Evolutionary conservation across 2,797 vertebrate species (phyloP), one percentile per base, ranked within the genome.

Genomic region (Platyrinchus mystaceus): DNA sequence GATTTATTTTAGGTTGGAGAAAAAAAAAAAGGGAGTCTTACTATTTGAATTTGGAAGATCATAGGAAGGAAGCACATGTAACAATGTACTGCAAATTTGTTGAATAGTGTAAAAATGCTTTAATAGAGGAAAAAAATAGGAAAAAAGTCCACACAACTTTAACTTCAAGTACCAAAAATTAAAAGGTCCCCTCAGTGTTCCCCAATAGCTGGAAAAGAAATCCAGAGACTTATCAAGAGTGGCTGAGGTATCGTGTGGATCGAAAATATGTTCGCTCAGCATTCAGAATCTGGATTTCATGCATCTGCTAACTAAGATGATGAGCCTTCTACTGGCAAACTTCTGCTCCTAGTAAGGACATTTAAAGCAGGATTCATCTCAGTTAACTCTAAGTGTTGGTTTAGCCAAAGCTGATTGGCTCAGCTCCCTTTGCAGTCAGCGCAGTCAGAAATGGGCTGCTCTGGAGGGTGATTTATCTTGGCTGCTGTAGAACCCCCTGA

Each of bases 81-180:
- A 32, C 9, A 24, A 20, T 26, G 12, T 3, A 15, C 7, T 37
- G 14, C 27, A 83, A 22, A n/a, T 53, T 32, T 70, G 12, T 41
- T 73, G 6, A 73, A 62, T 0, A 1, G 7, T 27, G 32, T 36
- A 58, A 80, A 17, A 30, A 5, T 13, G 10, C 5, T 39, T 69
- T 67, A 67, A 47, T 10, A 59, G 14, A 77, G 10, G 1, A 41
- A 60, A 49, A 85, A 22, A 2, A 20, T 50, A 39, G 5, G 1
- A 7, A 69, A 66, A 62, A 58, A 30, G 1, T 0, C 16, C 3
- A 5, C 12, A 36, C 4, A 37, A 60, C 2, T n/a, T n/a, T 71
- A 46, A 58, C 7, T 53, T 84, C 20, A 84, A 34, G 23, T 37
- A 56, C 5, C 23, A 66, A 73, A 64, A 71, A 27, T 0, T 73